Evolutionary conservation across 2,797 vertebrate genomes (phyloP), one percentile per base, ranked within the genome.

Genomic region (Pyrocephalus nanus): DNA sequence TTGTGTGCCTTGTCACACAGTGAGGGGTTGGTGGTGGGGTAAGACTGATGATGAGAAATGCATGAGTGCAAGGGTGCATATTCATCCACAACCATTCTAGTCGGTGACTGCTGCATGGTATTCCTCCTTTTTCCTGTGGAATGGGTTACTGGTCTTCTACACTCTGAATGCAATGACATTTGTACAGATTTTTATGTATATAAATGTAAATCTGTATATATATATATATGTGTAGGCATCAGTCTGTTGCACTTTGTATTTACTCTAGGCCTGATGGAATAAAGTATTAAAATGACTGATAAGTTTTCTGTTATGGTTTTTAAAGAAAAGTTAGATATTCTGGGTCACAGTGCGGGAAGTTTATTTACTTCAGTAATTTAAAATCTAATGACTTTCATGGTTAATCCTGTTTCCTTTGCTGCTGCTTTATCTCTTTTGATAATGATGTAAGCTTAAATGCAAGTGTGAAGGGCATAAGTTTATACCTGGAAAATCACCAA

Each of bases 351-450:
- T 64, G 86, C 0, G 0, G 80, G 62, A 92, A 89, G 66, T 96
- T 96, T 97, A 89, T 96, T 97, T 97, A 95, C 92, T 87, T 86
- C 79, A 88, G 93, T 84, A 96, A 92, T 96, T 97, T 96, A 92
- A 97, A 97, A 96, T 91, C 93, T 97, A 96, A 97, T 96, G 94
- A 97, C 96, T 97, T 95, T 88, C 89, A 87, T 92, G 80, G 90
- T 91, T 97, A 97, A 97, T 95, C 95, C 95, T 96, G 93, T 93
- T 97, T 95, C 92, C 82, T 94, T 95, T 95, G 87, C 92, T 96
- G 82, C 80, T 72, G 48, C 87, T 94, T 97, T 97, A 94, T 96
- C 95, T 97, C 82, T 95, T 96, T 94, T 96, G 93, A 95, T 96
- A 95, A 88, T 96, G 91, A 95, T 95, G 85, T 91, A 92, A 95